Base-by-base conservation (phyloP, 2,888 invertebrate genomes). In the Chrysodeixis includens region DNA sequence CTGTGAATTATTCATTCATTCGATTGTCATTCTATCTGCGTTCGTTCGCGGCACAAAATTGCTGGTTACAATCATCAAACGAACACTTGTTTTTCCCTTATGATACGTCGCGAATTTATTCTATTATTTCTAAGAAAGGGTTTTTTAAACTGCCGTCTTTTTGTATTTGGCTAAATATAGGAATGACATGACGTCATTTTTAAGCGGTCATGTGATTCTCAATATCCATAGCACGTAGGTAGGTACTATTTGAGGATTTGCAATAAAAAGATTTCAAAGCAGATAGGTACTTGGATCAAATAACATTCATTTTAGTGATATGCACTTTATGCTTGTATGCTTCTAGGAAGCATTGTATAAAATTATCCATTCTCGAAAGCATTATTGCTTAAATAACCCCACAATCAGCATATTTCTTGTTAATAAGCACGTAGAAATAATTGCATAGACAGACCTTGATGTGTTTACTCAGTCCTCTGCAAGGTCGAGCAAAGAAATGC, bases 1-100 rank as follows among this genome's bases (percentile, higher is more conserved):
- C 67, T 52, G 70, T 81, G 77, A 77, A 77, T 77, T 52, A 77
- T 77, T 78, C 81, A 77, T 78, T 62, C 54, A 56, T 49, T 61
- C 49, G 8, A 74, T 77, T 77, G 65, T 74, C 57, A 74, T 78
- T 78, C 77, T 70, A 61, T 81, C 56, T 54, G 40, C 56, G 81
- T 74, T 61, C 60, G 52, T 63, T 56, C 44, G 30, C 26, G 51
- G 57, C 66, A 74, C 64, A 70, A 74, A 78, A 81, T 70, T 56
- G 58, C 63, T 56, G 35, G 60, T 60, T 54, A 32, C 59, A 30
- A 60, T 81, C 62, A 65, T 69, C 49, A 69, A 57, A 62, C 58
- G 8, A 44, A 56, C 44, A 51, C 65, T 63, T 61, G 26, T 76
- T 77, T 74, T 66, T 52, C 56, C 51, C 40, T 49, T 55, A 32